Evolutionary conservation across 2,113 vertebrate genomes (phyloP).

Genomic region (Columbina picui): DNA sequence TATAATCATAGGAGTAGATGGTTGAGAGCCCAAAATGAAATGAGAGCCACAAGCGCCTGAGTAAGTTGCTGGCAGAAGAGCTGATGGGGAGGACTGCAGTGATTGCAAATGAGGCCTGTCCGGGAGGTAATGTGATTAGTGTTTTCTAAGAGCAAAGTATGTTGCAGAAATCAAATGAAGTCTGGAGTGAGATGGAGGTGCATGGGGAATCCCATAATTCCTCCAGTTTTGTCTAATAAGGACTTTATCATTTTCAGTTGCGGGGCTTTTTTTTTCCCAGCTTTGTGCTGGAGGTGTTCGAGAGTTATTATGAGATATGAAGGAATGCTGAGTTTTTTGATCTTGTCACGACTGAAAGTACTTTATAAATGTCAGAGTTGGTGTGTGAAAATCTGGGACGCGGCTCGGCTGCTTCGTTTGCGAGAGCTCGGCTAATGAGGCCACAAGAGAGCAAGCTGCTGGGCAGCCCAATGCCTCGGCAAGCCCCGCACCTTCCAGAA

Average conservation of each 20-base stretch:
- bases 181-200: background rate
- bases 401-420: slow-evolving; percentile 12
- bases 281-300: slow-evolving; percentile 30
- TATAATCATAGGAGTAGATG: background rate
- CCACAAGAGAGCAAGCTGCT: slow-evolving; percentile 70
- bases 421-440: slow-evolving; percentile 72
- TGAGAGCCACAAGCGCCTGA: background rate
- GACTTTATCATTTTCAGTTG: slow-evolving; percentile 50
- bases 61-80: background rate
- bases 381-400: slow-evolving; percentile 65
- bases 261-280: background rate
- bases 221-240: slow-evolving; percentile 40
- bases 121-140: slow-evolving; percentile 23
- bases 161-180: slow-evolving; percentile 45
- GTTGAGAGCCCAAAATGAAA: slow-evolving; percentile 29
- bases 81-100: background rate
- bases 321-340: slow-evolving; percentile 76
- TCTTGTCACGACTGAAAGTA: slow-evolving; percentile 68
- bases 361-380: slow-evolving; percentile 74
- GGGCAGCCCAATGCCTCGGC: background rate
- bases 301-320: slow-evolving; percentile 74
- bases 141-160: slow-evolving; percentile 22
- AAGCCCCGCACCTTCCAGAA: background rate
- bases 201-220: slow-evolving; percentile 22
- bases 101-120: slow-evolving; percentile 54